Conservation (phyloP, 1,140 invertebrate species). For the Coelopa frigida region DNA sequence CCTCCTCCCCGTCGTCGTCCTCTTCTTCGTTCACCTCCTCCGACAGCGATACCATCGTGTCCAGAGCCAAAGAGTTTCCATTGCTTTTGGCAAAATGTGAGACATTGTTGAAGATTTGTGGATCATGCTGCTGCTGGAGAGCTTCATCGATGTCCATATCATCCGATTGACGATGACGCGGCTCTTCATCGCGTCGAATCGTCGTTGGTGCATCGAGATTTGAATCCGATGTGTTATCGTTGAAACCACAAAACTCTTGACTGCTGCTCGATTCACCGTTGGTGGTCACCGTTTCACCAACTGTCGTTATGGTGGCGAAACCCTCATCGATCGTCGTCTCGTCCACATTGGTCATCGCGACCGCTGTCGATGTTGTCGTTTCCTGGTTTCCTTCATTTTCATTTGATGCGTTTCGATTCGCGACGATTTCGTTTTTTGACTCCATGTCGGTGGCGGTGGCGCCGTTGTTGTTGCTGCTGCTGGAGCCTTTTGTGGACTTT, state of each 20-base stretch:
- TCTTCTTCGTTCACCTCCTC: too few relatives aligned
- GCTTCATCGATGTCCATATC: constrained; percentile 43
- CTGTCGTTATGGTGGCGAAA: too few relatives aligned
- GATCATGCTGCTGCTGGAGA: constrained; percentile 33
- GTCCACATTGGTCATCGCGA: too few relatives aligned
- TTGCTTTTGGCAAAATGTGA: constrained; percentile 9
- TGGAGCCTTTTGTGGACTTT: constrained; percentile 4
- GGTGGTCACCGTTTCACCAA: too few relatives aligned
- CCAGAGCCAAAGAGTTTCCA: not conserved
- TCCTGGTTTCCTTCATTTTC: constrained; percentile 2
- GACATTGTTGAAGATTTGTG: constrained; percentile 37
- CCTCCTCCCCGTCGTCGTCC: too few relatives aligned
- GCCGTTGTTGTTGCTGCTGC: constrained; percentile 4
- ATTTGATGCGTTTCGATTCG: constrained; percentile 5
- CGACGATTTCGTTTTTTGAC: not conserved
- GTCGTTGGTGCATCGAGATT: not conserved
- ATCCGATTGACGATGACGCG: constrained; percentile 26
- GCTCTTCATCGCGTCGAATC: not conserved
- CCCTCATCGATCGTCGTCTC: too few relatives aligned
- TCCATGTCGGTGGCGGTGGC: not conserved
- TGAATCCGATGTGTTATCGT: constrained; percentile 12
- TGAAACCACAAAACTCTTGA: constrained; percentile 31
- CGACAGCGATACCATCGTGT: not conserved
- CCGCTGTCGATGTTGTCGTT: not conserved
- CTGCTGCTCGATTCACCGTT: constrained; percentile 29